Evolutionary conservation across 1,140 invertebrate genomes (phyloP), one percentile per base, ranked within the genome.

Genomic region (Scylla paramamosain): DNA sequence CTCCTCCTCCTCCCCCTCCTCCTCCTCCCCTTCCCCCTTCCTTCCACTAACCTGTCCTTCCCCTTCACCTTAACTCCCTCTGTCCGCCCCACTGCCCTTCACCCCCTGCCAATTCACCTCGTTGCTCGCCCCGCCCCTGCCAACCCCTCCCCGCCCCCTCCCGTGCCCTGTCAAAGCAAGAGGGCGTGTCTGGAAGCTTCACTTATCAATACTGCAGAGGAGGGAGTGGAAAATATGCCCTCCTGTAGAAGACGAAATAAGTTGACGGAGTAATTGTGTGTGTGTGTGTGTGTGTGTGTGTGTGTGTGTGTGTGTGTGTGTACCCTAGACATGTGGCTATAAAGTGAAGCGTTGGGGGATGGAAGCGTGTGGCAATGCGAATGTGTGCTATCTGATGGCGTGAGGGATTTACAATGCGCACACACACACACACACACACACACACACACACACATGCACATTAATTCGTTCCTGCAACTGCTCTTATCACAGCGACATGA

Each of bases 341-440:
- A 39, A 39, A 39, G 39, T 39, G 39, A 39, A 39, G 39, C 39
- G 39, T 39, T 39, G 1, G 39, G 39, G 6, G 39, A 39, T 59
- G 52, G 52, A 59, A 59, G 67, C n/a, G 20, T 59, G 52, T 59
- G 20, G 52, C 52, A 59, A 59, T 59, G 52, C 20, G 20, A 3
- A 77, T 77, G 67, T 59, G 67, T 77, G 20, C 67, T 77, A 77
- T 77, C 67, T 77, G 67, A 77, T 77, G 67, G n/a, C 6, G 20
- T 77, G 67, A 77, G n/a, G 67, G 67, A 77, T 77, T 77, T 77
- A 77, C 67, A 77, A 77, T n/a, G n/a, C 67, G 20, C 25, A 77
- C 67, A 77, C 67, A n/a, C 16, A 77, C 67, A 77, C 67, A 77
- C 67, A n/a, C 67, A 77, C 67, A 77, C 67, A 77, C 67, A 77